These are phyloP conservation scores for Trogon surrucura DNA, from an alignment of 2,113 vertebrate species.

Conservation along the genomic window DNA sequence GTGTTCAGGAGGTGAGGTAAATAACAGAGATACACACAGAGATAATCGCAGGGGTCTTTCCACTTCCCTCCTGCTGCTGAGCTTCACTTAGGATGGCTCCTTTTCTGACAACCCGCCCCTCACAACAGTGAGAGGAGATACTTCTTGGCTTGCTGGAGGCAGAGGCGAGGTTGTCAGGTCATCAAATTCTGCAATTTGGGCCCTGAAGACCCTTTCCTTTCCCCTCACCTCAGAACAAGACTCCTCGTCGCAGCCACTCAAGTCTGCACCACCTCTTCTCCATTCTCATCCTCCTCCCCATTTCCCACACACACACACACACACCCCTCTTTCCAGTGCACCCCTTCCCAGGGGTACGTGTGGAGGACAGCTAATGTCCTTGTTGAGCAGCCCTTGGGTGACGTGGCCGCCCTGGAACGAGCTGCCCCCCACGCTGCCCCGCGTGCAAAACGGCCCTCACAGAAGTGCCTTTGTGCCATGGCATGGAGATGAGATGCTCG, in stretches of 20 bases:
- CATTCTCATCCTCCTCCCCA: background rate
- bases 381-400: accelerated
- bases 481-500: background rate
- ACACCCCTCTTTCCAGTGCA: background rate
- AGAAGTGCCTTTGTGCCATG: conserved; percentile 47
- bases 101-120: background rate
- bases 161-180: background rate
- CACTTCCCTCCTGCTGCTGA: background rate
- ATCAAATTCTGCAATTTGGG: background rate
- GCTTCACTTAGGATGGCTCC: background rate
- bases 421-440: background rate
- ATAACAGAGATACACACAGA: background rate
- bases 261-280: background rate
- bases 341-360: background rate
- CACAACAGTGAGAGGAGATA: background rate
- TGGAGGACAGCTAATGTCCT: background rate
- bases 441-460: background rate
- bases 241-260: background rate
- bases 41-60: background rate
- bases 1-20: background rate
- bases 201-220: background rate
- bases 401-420: background rate
- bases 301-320: accelerated
- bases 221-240: background rate
- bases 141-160: background rate